Evolutionary conservation across 1,140 invertebrate species (phyloP).

Genomic region (Harpegnathos saltator): DNA sequence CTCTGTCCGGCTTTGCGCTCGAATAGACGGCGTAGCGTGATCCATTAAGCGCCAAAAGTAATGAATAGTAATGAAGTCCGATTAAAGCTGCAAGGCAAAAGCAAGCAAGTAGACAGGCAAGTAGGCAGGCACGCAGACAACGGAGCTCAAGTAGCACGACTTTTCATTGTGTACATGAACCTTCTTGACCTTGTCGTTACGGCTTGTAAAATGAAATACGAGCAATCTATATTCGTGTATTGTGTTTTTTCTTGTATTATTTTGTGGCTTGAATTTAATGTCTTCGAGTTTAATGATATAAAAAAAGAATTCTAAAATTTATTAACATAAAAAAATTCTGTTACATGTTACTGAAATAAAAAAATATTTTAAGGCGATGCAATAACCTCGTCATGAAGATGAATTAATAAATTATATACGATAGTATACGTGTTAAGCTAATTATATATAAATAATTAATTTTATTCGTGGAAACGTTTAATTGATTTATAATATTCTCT

Average conservation of each 20-base stretch:
- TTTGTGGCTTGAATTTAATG: background rate
- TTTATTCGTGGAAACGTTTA: too few species aligned
- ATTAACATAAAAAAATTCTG: too few species aligned
- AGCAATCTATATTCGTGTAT: background rate
- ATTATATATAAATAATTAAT: too few species aligned
- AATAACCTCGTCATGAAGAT: too few species aligned
- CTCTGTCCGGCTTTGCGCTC: conserved; percentile 31
- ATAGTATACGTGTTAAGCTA: too few species aligned
- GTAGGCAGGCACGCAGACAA: background rate
- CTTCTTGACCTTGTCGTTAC: conserved; percentile 5
- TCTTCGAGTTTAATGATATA: too few species aligned
- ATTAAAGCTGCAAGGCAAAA: conserved; percentile 34
- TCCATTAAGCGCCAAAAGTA: conserved; percentile 56
- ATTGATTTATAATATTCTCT: too few species aligned
- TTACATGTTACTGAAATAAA: too few species aligned
- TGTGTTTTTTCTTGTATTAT: background rate
- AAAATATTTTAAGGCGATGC: too few species aligned
- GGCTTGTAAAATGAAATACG: conserved; percentile 11
- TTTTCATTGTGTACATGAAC: conserved; percentile 31
- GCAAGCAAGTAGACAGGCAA: background rate
- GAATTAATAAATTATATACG: too few species aligned
- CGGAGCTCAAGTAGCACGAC: conserved; percentile 26
- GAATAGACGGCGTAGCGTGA: conserved; percentile 52
- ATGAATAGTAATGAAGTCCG: conserved; percentile 57
- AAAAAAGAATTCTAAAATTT: too few species aligned